A percentile compares a stretch with the other conserved stretches of the same genome.
These are phyloP conservation scores for Hemichromis elongatus DNA, from an alignment of 2,113 vertebrate species.

Conservation along the genomic window DNA sequence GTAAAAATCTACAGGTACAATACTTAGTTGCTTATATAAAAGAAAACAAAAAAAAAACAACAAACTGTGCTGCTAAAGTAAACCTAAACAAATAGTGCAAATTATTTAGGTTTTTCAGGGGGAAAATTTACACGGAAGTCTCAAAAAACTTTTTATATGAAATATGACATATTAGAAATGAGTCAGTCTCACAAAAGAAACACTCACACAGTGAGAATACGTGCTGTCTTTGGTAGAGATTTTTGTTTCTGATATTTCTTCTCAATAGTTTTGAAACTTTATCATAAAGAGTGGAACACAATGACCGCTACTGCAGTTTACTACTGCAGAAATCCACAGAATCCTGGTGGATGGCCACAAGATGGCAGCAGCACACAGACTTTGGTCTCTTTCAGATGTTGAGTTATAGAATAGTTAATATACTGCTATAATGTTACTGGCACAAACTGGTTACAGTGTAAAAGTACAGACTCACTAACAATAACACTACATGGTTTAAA, in stretches of 20 bases:
- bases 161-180: no score
- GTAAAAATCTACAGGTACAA: neutral
- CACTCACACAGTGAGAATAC: neutral
- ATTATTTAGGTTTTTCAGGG: neutral
- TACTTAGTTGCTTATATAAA: neutral
- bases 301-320: neutral
- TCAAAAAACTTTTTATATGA: neutral
- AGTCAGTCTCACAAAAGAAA: neutral
- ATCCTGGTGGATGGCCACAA: neutral
- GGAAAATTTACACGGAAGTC: neutral
- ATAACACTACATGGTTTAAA: neutral
- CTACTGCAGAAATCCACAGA: neutral
- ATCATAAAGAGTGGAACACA: neutral
- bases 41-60: neutral
- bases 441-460: neutral
- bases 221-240: neutral
- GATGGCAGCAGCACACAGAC: slow-evolving; percentile 21
- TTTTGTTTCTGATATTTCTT: neutral
- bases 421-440: neutral
- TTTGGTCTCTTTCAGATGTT: neutral
- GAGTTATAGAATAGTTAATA: neutral
- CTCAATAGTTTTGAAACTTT: neutral
- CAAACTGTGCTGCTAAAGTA: neutral
- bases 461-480: neutral
- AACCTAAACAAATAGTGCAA: neutral